Conservation (phyloP, 1,140 invertebrate genomes). For the Heliconius nattereri region DNA sequence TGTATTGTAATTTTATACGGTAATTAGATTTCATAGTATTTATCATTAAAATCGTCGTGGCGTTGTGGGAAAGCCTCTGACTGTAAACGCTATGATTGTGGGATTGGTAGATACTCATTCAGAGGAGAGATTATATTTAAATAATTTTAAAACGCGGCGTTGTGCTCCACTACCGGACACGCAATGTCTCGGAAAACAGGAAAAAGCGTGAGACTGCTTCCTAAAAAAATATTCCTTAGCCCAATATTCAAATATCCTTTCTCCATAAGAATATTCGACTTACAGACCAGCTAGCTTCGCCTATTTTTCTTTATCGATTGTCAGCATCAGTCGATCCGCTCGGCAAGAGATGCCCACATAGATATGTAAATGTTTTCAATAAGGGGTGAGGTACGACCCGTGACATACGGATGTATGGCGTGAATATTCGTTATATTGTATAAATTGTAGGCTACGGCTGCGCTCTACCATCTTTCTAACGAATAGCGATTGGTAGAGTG, state of each 20-base stretch:
- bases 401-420: slow-evolving; percentile 37
- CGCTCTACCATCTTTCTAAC: slow-evolving; percentile 28
- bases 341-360: slow-evolving; percentile 48
- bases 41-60: too few relatives aligned
- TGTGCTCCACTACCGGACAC: too few relatives aligned
- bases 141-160: too few relatives aligned
- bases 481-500: slow-evolving; percentile 9
- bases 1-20: too few relatives aligned
- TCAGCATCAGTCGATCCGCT: slow-evolving; percentile 29
- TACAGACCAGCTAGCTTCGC: slow-evolving; percentile 12
- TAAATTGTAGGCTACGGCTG: slow-evolving; percentile 35
- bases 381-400: slow-evolving; percentile 46
- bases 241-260: background rate
- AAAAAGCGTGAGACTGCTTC: too few relatives aligned
- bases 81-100: too few relatives aligned
- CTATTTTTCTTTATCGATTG: slow-evolving; percentile 38
- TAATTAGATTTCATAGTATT: too few relatives aligned
- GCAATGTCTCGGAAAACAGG: too few relatives aligned
- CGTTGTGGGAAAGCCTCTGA: too few relatives aligned
- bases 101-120: too few relatives aligned
- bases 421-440: slow-evolving; percentile 40
- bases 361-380: slow-evolving; percentile 74
- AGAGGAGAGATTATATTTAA: too few relatives aligned
- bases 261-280: background rate
- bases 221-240: too few relatives aligned